Evolutionary conservation across 53 echinoderm and acorn worm species (phyloP).

Genomic region (Apostichopus leukothele): DNA sequence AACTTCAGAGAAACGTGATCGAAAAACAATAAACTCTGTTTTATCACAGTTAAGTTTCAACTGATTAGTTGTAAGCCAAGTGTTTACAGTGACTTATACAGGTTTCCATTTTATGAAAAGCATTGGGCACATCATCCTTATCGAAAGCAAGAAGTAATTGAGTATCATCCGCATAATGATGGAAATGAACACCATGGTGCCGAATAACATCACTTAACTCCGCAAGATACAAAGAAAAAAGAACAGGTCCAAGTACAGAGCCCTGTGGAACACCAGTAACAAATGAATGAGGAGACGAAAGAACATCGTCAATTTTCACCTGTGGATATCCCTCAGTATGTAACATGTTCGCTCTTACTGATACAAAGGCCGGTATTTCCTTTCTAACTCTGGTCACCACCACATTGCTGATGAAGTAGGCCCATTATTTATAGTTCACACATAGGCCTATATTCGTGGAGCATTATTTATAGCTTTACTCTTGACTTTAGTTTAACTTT

Average conservation of each 20-base stretch:
- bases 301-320: background rate
- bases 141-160: background rate
- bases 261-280: background rate
- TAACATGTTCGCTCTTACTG: background rate
- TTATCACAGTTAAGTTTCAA: constrained; percentile 9
- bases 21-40: background rate
- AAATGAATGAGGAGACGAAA: background rate
- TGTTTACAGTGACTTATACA: background rate
- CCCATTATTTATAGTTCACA: too few relatives aligned
- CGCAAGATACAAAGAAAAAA: background rate
- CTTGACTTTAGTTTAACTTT: too few relatives aligned
- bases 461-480: too few relatives aligned
- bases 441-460: too few relatives aligned
- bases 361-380: too few relatives aligned
- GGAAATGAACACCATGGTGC: background rate
- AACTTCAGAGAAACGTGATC: background rate
- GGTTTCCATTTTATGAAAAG: background rate
- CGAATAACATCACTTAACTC: constrained; percentile 7
- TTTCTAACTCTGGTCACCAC: too few relatives aligned
- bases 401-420: too few relatives aligned
- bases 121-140: background rate
- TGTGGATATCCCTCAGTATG: background rate
- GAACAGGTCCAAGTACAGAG: background rate
- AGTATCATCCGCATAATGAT: background rate
- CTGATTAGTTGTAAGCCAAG: background rate